Evolutionary conservation across 2,113 vertebrate species (phyloP), one percentile per base, ranked within the genome.

Genomic region (Lichenostomus cassidix): DNA sequence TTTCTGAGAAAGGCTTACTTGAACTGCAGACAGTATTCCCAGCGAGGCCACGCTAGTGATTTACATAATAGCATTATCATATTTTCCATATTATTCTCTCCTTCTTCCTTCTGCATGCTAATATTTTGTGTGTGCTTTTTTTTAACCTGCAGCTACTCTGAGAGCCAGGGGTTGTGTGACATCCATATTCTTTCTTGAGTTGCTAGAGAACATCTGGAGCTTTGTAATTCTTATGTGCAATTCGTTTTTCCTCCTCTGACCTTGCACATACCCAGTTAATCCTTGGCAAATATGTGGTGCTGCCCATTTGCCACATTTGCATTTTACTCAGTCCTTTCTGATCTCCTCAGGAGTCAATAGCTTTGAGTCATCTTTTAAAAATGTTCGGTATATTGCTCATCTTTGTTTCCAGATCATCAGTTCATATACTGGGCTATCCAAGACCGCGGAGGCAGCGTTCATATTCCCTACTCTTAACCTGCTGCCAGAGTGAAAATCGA

Each of bases 21-120:
- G 83, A 97, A 95, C 95, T 94, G 92, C 89, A 96, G 92, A 94
- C 92, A 75, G 87, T 92, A 95, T 96, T 96, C 95, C 94, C 95
- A 94, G 70, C 46, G 94, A 95, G 91, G 87, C 91, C 2, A 1
- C 0, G 5, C 77, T 65, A 74, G 89, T 87, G 62, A 95, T 96
- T 95, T 97, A 87, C 94, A 96, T 97, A 97, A 96, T 93, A 90
- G 80, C 91, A 96, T 96, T 97, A 96, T 96, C 95, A 95, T 94
- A 94, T 91, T 96, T 97, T 92, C 92, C 89, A 71, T 93, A 93
- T 96, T 95, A 93, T 92, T 94, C 86, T 83, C 80, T 44, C 35
- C 44, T 80, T 80, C 55, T 77, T 67, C 88, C 68, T 89, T 63
- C 86, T 95, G 89, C 94, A 93, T 93, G 76, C 47, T 95, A 83